Conservation (phyloP, 2,113 vertebrate species). For the Dendrocopos noguchii region DNA sequence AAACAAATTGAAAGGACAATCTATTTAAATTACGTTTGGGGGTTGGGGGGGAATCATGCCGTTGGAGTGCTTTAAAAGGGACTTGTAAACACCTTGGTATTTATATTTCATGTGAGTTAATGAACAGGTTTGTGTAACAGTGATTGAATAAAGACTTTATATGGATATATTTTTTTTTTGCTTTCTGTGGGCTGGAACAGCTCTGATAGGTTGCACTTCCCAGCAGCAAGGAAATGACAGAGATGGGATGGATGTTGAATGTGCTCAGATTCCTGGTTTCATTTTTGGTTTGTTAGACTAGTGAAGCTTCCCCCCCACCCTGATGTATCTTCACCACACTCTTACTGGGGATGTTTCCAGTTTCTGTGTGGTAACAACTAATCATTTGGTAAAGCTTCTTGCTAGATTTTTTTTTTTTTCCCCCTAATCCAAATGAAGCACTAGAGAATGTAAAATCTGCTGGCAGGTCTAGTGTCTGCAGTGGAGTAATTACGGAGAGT, state of each 20-base stretch:
- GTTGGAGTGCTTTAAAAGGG: neutral
- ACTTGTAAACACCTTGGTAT: neutral
- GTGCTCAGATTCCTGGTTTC: neutral
- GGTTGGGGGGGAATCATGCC: neutral
- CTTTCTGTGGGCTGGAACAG: neutral
- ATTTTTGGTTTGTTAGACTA: neutral
- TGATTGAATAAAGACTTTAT: neutral
- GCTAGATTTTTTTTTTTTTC: neutral
- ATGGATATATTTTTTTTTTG: neutral
- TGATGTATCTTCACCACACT: fast-evolving
- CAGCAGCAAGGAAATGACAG: neutral
- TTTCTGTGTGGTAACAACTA: neutral
- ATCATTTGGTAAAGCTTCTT: conserved; percentile 11
- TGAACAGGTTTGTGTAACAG: neutral
- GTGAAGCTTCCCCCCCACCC: neutral
- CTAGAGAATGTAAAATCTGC: neutral
- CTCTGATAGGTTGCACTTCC: neutral
- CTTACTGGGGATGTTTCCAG: neutral
- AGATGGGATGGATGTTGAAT: neutral
- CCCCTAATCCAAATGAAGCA: neutral
- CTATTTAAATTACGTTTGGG: neutral
- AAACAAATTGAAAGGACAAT: neutral
- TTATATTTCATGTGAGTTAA: neutral
- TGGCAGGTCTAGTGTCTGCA: conserved; percentile 40
- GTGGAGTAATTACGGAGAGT: conserved; percentile 57